Base-by-base conservation (phyloP, 2,888 invertebrate genomes). In the Tipula unca region DNA sequence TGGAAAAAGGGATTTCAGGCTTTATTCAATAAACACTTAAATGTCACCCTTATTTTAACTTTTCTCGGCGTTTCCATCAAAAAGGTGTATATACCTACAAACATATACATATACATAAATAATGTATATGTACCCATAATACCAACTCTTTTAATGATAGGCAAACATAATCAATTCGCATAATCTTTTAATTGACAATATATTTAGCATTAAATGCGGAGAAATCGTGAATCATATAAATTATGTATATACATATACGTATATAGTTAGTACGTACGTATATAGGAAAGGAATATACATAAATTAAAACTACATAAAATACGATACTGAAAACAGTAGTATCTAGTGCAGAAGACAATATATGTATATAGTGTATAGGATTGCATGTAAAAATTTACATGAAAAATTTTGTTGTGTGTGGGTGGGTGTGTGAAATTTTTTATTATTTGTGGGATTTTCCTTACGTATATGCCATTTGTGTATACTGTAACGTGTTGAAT, bases 131-230 rank as follows among this genome's bases (percentile, higher is more conserved):
- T 48, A 48, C 17, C 3, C 4, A 17, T 6, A 6, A 48, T 48
- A 48, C 48, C 1, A 69, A 69, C 69, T 69, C 69, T 69, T 69
- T 69, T 69, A 69, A 69, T 25, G 13, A 20, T 69, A 69, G 69
- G 25, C 69, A 69, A 69, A 69, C 69, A 69, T 69, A 69, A 69
- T 69, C 69, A 69, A 69, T 25, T 69, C 69, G 25, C 69, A 25
- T 69, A 69, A 69, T 69, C 69, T 69, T 69, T 69, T 69, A 69
- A 69, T 69, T 69, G 69, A 69, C 69, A 69, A 69, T 69, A 69
- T 69, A 69, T 69, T 48, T 20, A 48, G 48, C 17, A 48, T 48
- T 48, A 48, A 48, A 48, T 48, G 17, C 48, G 48, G 20, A 48
- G 17, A 48, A 17, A 3, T 17, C 48, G 69, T 25, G 17, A 54